phyloP scores from a whole-genome alignment of 2,797 vertebrate species.

The Pogonophryne albipinna region DNA sequence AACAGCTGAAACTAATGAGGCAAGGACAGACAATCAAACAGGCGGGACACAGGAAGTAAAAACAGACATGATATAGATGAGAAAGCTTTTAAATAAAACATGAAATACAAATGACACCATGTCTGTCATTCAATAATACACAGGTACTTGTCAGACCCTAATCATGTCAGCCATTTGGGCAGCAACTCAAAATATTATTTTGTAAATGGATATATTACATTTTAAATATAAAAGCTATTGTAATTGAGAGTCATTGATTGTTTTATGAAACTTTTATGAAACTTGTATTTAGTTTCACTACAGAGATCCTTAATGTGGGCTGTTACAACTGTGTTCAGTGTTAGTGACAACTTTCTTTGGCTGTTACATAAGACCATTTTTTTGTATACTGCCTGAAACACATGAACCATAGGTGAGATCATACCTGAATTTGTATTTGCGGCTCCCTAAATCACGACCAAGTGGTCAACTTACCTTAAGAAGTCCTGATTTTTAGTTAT shows the following conservation, averaged over 20 bases:
- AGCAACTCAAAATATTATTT: too few species aligned
- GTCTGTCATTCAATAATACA: slow-evolving; percentile 18
- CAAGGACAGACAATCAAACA: too few species aligned
- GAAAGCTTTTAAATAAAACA: too few species aligned
- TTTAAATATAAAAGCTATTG: neutral
- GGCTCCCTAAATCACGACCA: slow-evolving; percentile 13
- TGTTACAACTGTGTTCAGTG: neutral
- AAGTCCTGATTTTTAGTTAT: slow-evolving; percentile 39
- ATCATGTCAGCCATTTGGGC: neutral
- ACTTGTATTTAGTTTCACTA: neutral
- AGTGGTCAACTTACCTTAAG: slow-evolving; percentile 32
- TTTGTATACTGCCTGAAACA: neutral
- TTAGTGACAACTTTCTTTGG: neutral
- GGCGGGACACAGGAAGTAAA: too few species aligned
- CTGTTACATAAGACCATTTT: neutral
- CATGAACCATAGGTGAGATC: slow-evolving; percentile 5
- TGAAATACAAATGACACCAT: neutral
- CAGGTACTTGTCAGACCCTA: slow-evolving; percentile 13
- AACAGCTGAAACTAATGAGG: too few species aligned
- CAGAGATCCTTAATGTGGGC: neutral
- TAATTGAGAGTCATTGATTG: neutral
- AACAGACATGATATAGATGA: too few species aligned
- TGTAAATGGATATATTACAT: too few species aligned
- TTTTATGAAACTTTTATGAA: neutral
- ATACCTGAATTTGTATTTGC: slow-evolving; percentile 9